Conservation (phyloP, 1,140 invertebrate genomes). For the Aphis gossypii region DNA sequence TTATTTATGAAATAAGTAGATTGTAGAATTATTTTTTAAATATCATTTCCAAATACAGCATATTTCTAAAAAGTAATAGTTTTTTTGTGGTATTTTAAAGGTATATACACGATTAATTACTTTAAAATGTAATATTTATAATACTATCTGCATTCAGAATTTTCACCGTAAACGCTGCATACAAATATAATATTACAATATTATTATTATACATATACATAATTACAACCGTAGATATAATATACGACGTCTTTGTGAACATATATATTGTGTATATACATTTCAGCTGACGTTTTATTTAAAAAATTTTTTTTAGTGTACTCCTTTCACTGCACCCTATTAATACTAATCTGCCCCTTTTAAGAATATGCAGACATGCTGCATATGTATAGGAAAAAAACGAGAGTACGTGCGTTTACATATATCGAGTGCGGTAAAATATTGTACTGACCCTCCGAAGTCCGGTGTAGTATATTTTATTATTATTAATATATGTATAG, state of each 20-base stretch:
- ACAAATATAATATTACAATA: neutral
- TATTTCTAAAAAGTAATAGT: no score
- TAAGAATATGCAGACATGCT: neutral
- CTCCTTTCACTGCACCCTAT: conserved; percentile 2
- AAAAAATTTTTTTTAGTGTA: neutral
- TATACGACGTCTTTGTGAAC: neutral
- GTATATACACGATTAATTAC: no score
- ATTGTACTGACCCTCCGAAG: conserved; percentile 37
- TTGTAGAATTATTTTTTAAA: no score
- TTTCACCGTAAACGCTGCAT: neutral
- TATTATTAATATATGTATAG: conserved; percentile 16
- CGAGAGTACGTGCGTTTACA: conserved; percentile 16
- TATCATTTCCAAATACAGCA: no score
- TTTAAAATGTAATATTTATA: neutral
- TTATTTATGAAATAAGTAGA: no score
- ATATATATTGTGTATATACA: neutral
- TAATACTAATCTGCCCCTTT: neutral
- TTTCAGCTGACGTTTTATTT: conserved; percentile 16
- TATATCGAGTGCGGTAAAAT: conserved; percentile 27
- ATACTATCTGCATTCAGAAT: neutral
- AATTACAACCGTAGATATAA: neutral
- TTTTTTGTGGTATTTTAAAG: no score
- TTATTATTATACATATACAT: neutral
- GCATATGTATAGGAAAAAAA: neutral
- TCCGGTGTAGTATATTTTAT: neutral